Conservation (phyloP, 2,113 vertebrate genomes). For the Lycaon pictus region DNA sequence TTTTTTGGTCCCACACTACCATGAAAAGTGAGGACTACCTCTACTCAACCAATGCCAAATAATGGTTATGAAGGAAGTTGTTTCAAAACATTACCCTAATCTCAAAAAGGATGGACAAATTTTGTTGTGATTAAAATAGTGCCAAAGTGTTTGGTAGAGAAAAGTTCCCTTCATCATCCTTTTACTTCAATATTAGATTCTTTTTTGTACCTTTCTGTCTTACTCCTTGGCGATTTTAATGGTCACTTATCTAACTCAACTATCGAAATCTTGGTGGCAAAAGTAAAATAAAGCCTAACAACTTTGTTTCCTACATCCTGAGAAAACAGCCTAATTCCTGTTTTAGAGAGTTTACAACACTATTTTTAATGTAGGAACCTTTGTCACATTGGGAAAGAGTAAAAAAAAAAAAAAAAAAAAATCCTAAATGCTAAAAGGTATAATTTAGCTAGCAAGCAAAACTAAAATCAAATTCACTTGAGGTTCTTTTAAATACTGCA, state of each 20-base stretch:
- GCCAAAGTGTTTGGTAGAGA: background rate
- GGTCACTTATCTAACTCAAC: background rate
- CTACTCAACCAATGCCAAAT: background rate
- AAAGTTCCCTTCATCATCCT: background rate
- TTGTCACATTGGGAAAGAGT: background rate
- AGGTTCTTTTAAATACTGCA: constrained; percentile 1
- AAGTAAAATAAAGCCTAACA: background rate
- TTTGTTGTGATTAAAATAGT: background rate
- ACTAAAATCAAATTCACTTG: constrained; percentile 44
- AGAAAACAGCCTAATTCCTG: background rate
- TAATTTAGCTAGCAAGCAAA: constrained; percentile 39
- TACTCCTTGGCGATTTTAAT: background rate
- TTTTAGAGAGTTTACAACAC: background rate
- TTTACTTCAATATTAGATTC: background rate
- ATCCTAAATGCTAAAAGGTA: background rate
- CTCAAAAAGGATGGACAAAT: background rate
- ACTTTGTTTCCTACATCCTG: background rate
- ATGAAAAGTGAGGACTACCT: background rate
- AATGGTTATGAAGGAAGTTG: background rate
- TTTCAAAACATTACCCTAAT: background rate
- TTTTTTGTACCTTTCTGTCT: background rate
- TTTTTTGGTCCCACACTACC: background rate
- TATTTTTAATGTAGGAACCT: background rate
- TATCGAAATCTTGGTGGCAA: background rate
- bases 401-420: background rate